Percentiles rank a stretch among this genome's conserved stretches.
Evolutionary conservation across 2,888 invertebrate species (phyloP).

Genomic region (Neoitamus cyanurus): DNA sequence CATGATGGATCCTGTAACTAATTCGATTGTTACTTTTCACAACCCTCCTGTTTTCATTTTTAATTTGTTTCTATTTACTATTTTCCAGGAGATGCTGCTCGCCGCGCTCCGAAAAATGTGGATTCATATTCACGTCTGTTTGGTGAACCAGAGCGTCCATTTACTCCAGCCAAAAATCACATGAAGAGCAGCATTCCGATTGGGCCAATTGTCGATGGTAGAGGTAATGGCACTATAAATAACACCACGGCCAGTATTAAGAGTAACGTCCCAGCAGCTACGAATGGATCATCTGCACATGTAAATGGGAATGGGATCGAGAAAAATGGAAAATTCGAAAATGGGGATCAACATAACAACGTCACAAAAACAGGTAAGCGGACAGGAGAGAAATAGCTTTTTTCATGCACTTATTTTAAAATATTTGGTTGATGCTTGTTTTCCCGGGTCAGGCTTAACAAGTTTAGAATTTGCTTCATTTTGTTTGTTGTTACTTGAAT

Average conservation of each 20-base stretch:
- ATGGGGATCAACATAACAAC: conserved; percentile 56
- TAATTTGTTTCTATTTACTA: conserved; percentile 9
- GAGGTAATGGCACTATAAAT: conserved; percentile 51
- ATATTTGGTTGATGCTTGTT: background rate
- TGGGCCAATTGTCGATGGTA: conserved; percentile 62
- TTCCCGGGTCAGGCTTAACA: background rate
- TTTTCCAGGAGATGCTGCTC: conserved; percentile 61
- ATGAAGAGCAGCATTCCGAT: conserved; percentile 70
- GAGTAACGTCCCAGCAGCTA: conserved; percentile 51
- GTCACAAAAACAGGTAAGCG: conserved; percentile 61
- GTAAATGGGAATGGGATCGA: conserved; percentile 48
- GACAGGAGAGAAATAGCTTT: background rate
- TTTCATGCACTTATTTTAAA: background rate
- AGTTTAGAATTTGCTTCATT: background rate
- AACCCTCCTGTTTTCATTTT: conserved; percentile 31
- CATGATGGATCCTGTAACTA: conserved; percentile 35
- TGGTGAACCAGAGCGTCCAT: conserved; percentile 69
- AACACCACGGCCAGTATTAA: background rate
- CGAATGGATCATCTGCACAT: conserved; percentile 62
- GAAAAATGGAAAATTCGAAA: conserved; percentile 45
- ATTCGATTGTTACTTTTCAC: background rate
- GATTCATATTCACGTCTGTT: conserved; percentile 71
- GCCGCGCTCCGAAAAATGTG: conserved; percentile 64
- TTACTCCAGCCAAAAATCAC: conserved; percentile 69
- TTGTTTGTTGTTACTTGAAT: background rate